These are phyloP conservation scores for Xanthia icteritia DNA, from an alignment of 2,888 invertebrate genomes.

Conservation along the genomic window DNA sequence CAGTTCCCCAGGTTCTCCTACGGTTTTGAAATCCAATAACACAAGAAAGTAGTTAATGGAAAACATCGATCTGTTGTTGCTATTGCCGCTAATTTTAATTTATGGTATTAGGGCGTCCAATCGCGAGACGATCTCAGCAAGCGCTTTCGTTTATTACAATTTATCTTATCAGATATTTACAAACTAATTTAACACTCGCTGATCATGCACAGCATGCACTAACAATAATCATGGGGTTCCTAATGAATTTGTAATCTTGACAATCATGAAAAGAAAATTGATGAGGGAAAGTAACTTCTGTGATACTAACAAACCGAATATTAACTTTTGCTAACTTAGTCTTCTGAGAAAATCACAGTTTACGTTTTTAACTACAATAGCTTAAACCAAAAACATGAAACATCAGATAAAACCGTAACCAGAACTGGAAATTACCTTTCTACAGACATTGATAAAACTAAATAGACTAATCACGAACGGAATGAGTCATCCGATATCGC, in stretches of 20 bases:
- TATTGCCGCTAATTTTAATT: slow-evolving; percentile 87
- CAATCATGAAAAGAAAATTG: slow-evolving; percentile 17
- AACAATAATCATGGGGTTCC: slow-evolving; percentile 37
- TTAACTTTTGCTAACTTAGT: not conserved
- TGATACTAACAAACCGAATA: not conserved
- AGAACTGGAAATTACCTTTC: slow-evolving; percentile 67
- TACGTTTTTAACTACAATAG: not conserved
- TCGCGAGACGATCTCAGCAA: slow-evolving; percentile 81
- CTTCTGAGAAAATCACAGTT: not conserved
- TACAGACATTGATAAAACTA: slow-evolving; percentile 80
- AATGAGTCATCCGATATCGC: slow-evolving; percentile 90
- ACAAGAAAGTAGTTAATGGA: slow-evolving; percentile 77
- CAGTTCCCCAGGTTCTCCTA: slow-evolving; percentile 12
- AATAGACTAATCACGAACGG: slow-evolving; percentile 85
- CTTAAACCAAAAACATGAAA: not conserved
- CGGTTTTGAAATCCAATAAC: slow-evolving; percentile 46
- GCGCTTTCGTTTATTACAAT: slow-evolving; percentile 71
- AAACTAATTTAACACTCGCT: slow-evolving; percentile 60
- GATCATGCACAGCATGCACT: slow-evolving; percentile 48
- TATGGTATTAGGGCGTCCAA: slow-evolving; percentile 87
- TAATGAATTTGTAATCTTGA: slow-evolving; percentile 39
- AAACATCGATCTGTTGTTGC: slow-evolving; percentile 78
- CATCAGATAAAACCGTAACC: slow-evolving; percentile 58
- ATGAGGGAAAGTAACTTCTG: slow-evolving; percentile 1
- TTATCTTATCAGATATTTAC: slow-evolving; percentile 56